Evolutionary conservation across 2,797 vertebrate genomes (phyloP), one percentile per base, ranked within the genome.

Genomic region (Oreochromis mossambicus): DNA sequence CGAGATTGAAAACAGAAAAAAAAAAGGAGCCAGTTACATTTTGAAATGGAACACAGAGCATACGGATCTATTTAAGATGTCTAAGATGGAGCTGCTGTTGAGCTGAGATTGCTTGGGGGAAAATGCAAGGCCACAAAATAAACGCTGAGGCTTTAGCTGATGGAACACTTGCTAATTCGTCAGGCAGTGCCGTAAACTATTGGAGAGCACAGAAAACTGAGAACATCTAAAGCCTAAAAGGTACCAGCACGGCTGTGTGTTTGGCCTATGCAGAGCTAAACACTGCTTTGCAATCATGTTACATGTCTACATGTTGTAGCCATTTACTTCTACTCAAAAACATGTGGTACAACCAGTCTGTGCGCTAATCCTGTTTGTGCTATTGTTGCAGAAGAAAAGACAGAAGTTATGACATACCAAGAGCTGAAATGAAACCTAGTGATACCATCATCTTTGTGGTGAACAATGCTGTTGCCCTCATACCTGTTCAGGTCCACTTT

Each of bases 131-230:
- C 92, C 90, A 91, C 46, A 12, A 93, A 92, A 82, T 89, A 92
- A 55, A 91, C 73, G 79, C 83, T 84, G 90, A 90, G 89, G 86
- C 88, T 83, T 26, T 46, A 88, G 80, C 78, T 92, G 91, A 93
- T 85, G 86, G 77, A 92, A 90, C 86, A 43, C 85, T 88, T 81
- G 70, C 34, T 63, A 86, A 91, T 80, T 88, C 84, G 79, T 87
- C 68, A 80, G 87, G 92, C 86, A 92, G 77, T 8, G 76, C 38
- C 21, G 54, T 14, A 21, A 38, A 55, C 89, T 61, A 79, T 13
- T 56, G 88, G 86, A 90, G 75, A 78, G 76, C 6, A 56, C 24
- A 29, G 66, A 83, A 91, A 91, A 78, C 84, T 46, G 89, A 86
- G 85, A 90, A 80, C 61, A 84, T 77, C 79, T 61, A 36, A 80